A percentile compares a stretch with the other conserved stretches of the same genome.
Evolutionary conservation across 2,888 invertebrate species (phyloP).

Genomic region (Brassicogethes aeneus): DNA sequence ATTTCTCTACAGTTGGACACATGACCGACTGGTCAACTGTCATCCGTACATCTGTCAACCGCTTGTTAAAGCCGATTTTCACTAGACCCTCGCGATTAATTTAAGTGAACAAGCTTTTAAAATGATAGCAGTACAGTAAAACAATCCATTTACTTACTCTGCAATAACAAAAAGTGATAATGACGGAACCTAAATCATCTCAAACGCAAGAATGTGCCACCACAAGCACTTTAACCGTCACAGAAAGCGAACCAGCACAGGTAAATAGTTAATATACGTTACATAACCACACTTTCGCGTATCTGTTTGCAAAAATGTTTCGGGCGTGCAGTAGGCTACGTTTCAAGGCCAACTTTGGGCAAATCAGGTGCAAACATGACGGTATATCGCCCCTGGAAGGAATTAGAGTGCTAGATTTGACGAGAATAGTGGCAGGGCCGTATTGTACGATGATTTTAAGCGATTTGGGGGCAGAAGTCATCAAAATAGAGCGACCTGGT

Average conservation of each 20-base stretch:
- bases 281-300: slow-evolving; percentile 1
- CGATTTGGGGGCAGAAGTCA: slow-evolving; percentile 86
- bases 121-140: no score
- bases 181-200: slow-evolving; percentile 27
- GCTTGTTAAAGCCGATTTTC: no score
- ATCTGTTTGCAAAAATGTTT: no score
- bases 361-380: neutral
- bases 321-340: no score
- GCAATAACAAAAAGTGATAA: slow-evolving; percentile 9
- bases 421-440: slow-evolving; percentile 87
- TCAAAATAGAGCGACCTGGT: slow-evolving; percentile 82
- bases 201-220: slow-evolving; percentile 25
- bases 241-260: slow-evolving; percentile 28
- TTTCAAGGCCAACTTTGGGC: no score
- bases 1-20: no score
- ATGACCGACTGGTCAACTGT: no score
- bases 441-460: slow-evolving; percentile 90
- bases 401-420: slow-evolving; percentile 68
- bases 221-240: slow-evolving; percentile 32
- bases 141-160: neutral
- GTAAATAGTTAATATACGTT: slow-evolving; percentile 20
- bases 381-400: slow-evolving; percentile 54
- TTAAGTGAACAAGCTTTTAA: no score
- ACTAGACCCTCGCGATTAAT: no score
- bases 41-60: no score